phyloP scores from a whole-genome alignment of 2,113 vertebrate species.

The Muntiacus reevesi region DNA sequence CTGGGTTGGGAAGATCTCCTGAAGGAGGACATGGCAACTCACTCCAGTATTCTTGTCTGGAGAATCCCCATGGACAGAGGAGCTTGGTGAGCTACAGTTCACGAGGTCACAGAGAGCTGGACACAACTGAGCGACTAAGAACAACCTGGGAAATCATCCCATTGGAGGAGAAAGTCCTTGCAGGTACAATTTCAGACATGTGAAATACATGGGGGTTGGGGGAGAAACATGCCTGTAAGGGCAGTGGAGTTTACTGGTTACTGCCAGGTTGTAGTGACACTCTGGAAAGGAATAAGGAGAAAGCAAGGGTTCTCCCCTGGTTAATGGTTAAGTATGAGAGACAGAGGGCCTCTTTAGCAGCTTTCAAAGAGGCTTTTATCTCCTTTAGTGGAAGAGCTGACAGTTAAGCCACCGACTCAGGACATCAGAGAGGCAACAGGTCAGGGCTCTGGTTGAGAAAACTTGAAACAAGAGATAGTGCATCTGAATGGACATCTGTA shows the following conservation, averaged over 20 bases:
- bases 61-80: not conserved
- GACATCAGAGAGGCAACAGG: not conserved
- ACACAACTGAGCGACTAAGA: not conserved
- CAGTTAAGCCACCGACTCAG: not conserved
- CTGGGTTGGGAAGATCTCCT: not conserved
- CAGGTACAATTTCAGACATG: not conserved
- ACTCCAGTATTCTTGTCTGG: not conserved
- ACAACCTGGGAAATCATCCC: not conserved
- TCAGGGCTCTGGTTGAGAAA: not conserved
- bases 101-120: not conserved
- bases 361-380: not conserved
- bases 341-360: slow-evolving; percentile 6
- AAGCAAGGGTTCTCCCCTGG: not conserved
- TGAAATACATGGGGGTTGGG: not conserved
- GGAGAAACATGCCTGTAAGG: not conserved
- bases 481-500: not conserved
- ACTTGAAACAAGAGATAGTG: not conserved
- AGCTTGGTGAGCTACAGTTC: not conserved
- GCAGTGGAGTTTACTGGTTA: not conserved
- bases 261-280: not conserved
- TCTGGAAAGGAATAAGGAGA: not conserved
- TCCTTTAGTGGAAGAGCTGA: not conserved
- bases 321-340: not conserved
- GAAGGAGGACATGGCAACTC: not conserved
- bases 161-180: not conserved